Evolutionary conservation across 2,113 vertebrate species (phyloP), one percentile per base, ranked within the genome.

Genomic region (Lampris incognitus): DNA sequence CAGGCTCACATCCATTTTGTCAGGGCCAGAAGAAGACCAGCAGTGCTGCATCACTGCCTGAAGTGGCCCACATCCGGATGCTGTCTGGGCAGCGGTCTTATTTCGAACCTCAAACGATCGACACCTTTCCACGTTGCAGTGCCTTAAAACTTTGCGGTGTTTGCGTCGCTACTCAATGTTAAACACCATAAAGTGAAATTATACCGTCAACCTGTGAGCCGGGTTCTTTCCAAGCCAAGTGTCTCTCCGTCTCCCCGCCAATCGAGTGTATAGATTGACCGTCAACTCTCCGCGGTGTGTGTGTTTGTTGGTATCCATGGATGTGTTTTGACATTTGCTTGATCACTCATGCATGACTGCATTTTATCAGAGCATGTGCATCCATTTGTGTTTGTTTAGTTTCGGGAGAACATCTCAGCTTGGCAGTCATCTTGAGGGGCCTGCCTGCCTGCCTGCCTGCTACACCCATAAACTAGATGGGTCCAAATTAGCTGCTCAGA

Each of bases 401-500:
- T 74, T 81, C 54, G 82, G 78, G 82, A 89, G 88, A 65, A 4
- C 78, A 77, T 79, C 81, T 82, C 77, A 79, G 88, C 79, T 89
- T 88, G 83, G 83, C 84, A 86, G 86, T 91, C 87, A 86, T 90
- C 87, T 89, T 89, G 84, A 89, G 80, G 86, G 88, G 84, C 83
- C 72, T 48, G 61, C 65, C 72, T 55, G 78, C 82, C 24, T 24
- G 84, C 83, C 72, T 48, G 61, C 65, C 72, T 55, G 78, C 82
- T 85, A 41, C 70, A 69, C 72, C 79, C 81, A 81, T 85, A 92
- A 91, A 87, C 88, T 87, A 84, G 87, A 82, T 46, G 68, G 79
- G 79, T 82, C 85, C 88, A 93, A 93, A 94, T 93, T 91, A 94
- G 92, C 72, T 61, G 75, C 87, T 86, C 76, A 82, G 87, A 92